These are phyloP conservation scores for Peromyscus leucopus DNA, from an alignment of 2,113 vertebrate species.

Conservation along the genomic window DNA sequence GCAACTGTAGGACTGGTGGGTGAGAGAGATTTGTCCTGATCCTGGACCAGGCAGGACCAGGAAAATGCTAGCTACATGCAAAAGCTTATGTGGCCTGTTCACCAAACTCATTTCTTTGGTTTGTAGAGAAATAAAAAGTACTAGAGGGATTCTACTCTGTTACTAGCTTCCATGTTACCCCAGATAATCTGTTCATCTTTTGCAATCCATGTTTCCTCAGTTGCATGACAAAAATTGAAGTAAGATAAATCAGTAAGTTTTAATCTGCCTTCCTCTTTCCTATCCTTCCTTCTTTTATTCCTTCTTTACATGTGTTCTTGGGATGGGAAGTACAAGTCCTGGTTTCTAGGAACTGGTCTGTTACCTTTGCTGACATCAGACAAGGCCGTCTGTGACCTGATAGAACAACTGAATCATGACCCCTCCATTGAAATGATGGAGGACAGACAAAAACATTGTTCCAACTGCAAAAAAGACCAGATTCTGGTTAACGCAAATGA, in stretches of 20 bases:
- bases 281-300: background rate
- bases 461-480: too few relatives aligned
- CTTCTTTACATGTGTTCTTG: background rate
- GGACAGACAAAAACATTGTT: background rate
- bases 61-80: background rate
- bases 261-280: background rate
- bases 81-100: background rate
- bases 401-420: background rate
- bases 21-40: too few relatives aligned
- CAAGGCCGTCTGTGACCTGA: background rate
- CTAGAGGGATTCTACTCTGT: background rate
- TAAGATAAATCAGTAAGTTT: background rate
- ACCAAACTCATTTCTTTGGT: background rate
- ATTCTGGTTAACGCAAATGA: background rate
- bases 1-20: too few relatives aligned
- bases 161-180: background rate
- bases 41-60: too few relatives aligned
- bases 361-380: background rate
- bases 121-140: background rate
- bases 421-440: background rate
- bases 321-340: background rate
- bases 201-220: background rate
- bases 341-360: background rate
- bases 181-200: background rate
- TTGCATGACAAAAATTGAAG: conserved; percentile 14